These are phyloP conservation scores for Hydrochoerus hydrochaeris DNA, from an alignment of 2,113 vertebrate species.

Conservation along the genomic window DNA sequence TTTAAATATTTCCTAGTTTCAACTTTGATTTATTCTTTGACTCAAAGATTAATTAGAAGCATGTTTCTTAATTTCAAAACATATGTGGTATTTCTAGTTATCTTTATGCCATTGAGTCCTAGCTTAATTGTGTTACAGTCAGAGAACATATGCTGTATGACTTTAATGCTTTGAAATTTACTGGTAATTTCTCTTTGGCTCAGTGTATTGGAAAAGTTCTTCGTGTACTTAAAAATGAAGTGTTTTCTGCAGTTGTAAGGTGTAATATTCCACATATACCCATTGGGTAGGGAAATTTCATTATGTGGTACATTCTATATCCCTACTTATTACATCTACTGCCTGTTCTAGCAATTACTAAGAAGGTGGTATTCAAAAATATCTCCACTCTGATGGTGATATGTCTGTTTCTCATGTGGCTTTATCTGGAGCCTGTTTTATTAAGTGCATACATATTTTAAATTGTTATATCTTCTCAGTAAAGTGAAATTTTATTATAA, in stretches of 20 bases:
- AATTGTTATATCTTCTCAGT: constrained; percentile 43
- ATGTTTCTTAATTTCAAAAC: constrained; percentile 40
- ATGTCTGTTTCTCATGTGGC: constrained; percentile 8
- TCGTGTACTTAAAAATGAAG: neutral
- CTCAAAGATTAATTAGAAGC: constrained; percentile 57
- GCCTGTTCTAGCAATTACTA: constrained; percentile 48
- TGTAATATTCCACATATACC: neutral
- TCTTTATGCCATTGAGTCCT: neutral
- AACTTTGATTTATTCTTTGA: constrained; percentile 51
- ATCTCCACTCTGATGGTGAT: constrained; percentile 34
- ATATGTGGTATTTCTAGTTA: constrained; percentile 14
- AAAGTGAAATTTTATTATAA: constrained; percentile 43
- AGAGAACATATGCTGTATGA: neutral
- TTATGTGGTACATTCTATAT: neutral
- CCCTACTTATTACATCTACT: constrained; percentile 19
- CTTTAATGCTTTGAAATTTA: constrained; percentile 41
- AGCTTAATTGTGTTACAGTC: constrained; percentile 15
- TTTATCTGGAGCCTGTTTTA: constrained; percentile 20
- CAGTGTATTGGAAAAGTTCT: neutral
- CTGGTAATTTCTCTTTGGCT: constrained; percentile 15
- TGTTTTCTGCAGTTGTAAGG: neutral
- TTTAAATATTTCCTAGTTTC: constrained; percentile 54
- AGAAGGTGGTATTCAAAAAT: constrained; percentile 57
- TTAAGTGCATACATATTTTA: constrained; percentile 51
- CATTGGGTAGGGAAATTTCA: neutral